A percentile compares a stretch with the other conserved stretches of the same genome.
Evolutionary conservation across 2,113 vertebrate species (phyloP).

Genomic region (Chionodraco myersi): DNA sequence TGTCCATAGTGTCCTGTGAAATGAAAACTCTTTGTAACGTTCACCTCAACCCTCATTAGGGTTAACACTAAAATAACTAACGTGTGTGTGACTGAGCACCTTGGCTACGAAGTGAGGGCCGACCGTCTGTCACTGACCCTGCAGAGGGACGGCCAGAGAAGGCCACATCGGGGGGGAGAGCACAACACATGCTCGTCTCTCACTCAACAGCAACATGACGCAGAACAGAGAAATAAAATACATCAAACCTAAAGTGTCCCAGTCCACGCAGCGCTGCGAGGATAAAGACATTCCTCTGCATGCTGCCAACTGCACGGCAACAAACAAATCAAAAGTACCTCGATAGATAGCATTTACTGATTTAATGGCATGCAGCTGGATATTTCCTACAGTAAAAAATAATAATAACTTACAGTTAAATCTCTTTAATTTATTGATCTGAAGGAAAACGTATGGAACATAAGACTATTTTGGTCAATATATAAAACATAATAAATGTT

Average conservation of each 20-base stretch:
- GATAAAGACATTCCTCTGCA: constrained; percentile 1
- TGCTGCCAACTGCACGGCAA: constrained; percentile 41
- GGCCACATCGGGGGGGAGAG: constrained; percentile 50
- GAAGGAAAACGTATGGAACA: constrained; percentile 70
- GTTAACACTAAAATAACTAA: constrained; percentile 18
- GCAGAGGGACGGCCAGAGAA: constrained; percentile 38
- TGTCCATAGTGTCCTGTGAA: constrained; percentile 20
- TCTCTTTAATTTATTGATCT: constrained; percentile 77
- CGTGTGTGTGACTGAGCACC: constrained; percentile 1
- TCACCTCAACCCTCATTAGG: constrained; percentile 35
- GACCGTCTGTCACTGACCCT: not conserved
- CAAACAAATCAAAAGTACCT: constrained; percentile 51
- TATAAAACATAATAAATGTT: constrained; percentile 83
- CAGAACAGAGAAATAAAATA: constrained; percentile 45
- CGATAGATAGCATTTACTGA: constrained; percentile 35
- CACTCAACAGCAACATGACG: constrained; percentile 34
- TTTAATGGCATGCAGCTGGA: constrained; percentile 66
- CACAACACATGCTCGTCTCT: constrained; percentile 29
- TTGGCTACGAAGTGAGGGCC: constrained; percentile 16
- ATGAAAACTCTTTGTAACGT: constrained; percentile 16
- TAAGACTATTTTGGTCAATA: constrained; percentile 75
- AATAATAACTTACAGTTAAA: constrained; percentile 79
- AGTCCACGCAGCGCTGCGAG: constrained; percentile 4
- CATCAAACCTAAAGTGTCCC: constrained; percentile 38
- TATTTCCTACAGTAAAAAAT: constrained; percentile 69